A percentile compares a stretch with the other conserved stretches of the same genome.
phyloP scores from a whole-genome alignment of 2,113 vertebrate genomes.

The Notarius lentiginosus region DNA sequence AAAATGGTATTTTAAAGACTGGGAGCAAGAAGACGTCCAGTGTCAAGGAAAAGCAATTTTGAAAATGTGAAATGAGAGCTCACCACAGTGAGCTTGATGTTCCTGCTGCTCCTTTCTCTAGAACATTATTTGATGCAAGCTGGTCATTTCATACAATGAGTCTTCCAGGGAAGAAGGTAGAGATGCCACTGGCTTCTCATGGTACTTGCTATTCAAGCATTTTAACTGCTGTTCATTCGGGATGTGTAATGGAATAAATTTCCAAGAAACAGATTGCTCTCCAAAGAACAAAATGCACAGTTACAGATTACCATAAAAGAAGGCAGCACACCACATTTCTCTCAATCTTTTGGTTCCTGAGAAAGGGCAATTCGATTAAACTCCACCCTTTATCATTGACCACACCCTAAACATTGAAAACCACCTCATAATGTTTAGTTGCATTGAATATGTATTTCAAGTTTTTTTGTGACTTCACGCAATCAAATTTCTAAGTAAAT shows the following conservation, averaged over 20 bases:
- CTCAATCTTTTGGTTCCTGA: neutral
- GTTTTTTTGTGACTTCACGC: neutral
- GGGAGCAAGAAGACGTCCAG: neutral
- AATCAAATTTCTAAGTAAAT: neutral
- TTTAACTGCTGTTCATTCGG: slow-evolving; percentile 13
- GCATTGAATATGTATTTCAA: neutral
- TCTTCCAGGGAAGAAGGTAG: neutral
- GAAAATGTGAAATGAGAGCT: neutral
- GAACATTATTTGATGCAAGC: slow-evolving; percentile 19
- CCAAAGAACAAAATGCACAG: neutral
- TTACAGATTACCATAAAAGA: neutral
- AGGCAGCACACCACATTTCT: neutral
- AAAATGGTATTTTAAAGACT: neutral
- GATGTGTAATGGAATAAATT: neutral
- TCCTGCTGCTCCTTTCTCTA: neutral
- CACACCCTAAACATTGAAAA: neutral
- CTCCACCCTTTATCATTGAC: neutral
- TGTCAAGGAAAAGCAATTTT: neutral
- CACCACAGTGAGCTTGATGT: neutral
- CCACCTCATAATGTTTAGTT: neutral
- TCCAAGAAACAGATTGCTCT: neutral
- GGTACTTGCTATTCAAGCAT: slow-evolving; percentile 8
- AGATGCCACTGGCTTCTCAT: neutral
- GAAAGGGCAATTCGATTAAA: neutral
- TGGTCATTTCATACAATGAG: neutral